Conservation (phyloP, 2,113 vertebrate genomes). For the Amphilophus citrinellus region DNA sequence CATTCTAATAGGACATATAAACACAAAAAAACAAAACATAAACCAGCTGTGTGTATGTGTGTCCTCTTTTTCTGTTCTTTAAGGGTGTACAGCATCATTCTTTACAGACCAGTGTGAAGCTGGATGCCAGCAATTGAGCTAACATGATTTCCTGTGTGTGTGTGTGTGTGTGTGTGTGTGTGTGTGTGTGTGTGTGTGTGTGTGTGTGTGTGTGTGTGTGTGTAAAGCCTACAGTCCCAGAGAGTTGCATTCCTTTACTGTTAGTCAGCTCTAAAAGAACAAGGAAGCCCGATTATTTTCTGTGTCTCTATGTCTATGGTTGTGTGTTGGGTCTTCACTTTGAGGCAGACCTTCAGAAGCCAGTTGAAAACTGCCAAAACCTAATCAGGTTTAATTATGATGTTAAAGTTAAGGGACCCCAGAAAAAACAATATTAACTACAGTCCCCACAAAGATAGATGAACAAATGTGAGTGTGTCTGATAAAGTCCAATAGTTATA, state of each 20-base stretch:
- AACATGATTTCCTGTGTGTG: conserved; percentile 10
- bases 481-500: conserved; percentile 9
- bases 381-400: background rate
- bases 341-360: background rate
- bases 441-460: background rate
- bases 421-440: background rate
- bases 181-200: background rate
- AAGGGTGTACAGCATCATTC: conserved; percentile 18
- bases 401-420: background rate
- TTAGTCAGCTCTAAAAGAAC: conserved; percentile 53
- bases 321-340: background rate
- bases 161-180: background rate
- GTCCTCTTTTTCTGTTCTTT: background rate
- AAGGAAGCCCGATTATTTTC: conserved; percentile 1
- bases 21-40: background rate
- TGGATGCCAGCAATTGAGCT: conserved; percentile 28
- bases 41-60: background rate
- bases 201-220: background rate
- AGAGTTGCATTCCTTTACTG: conserved; percentile 53
- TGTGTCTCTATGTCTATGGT: background rate
- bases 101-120: conserved; percentile 5
- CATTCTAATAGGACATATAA: background rate
- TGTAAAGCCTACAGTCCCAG: conserved; percentile 20
- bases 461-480: background rate
- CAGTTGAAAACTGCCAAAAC: background rate